phyloP scores from a whole-genome alignment of 2,888 invertebrate species.

The Drosophila fungiperda region DNA sequence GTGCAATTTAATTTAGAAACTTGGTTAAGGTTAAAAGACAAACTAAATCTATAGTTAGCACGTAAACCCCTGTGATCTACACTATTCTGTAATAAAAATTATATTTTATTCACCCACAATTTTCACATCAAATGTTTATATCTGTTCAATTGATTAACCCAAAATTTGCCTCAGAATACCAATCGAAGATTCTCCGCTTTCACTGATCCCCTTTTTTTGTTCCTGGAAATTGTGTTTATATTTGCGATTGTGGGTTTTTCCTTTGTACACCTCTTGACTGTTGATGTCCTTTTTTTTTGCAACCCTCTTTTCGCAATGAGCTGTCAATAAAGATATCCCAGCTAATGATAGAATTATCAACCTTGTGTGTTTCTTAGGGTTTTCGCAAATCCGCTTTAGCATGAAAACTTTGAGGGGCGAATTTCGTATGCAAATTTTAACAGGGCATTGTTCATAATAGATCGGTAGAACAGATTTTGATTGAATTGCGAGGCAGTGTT shows the following conservation, averaged over 20 bases:
- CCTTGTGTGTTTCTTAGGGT: slow-evolving; percentile 38
- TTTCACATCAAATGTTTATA: neutral
- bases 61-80: slow-evolving; percentile 68
- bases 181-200: slow-evolving; percentile 2
- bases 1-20: slow-evolving; percentile 65
- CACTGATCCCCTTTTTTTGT: slow-evolving; percentile 13
- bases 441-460: neutral
- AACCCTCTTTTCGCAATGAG: slow-evolving; percentile 36
- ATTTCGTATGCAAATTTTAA: slow-evolving; percentile 47
- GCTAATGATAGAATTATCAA: slow-evolving; percentile 74
- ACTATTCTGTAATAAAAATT: slow-evolving; percentile 56
- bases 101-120: slow-evolving; percentile 15
- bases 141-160: slow-evolving; percentile 30
- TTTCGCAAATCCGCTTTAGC: slow-evolving; percentile 46
- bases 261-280: slow-evolving; percentile 64
- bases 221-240: slow-evolving; percentile 59
- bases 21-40: slow-evolving; percentile 26
- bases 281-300: slow-evolving; percentile 30
- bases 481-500: slow-evolving; percentile 23
- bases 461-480: neutral
- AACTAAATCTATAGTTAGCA: slow-evolving; percentile 43
- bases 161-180: slow-evolving; percentile 11
- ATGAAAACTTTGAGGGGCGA: slow-evolving; percentile 36
- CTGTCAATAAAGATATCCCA: neutral
- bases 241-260: slow-evolving; percentile 62